Evolutionary conservation across 2,888 invertebrate species (phyloP), one percentile per base, ranked within the genome.

Genomic region (Strigamia maritima): DNA sequence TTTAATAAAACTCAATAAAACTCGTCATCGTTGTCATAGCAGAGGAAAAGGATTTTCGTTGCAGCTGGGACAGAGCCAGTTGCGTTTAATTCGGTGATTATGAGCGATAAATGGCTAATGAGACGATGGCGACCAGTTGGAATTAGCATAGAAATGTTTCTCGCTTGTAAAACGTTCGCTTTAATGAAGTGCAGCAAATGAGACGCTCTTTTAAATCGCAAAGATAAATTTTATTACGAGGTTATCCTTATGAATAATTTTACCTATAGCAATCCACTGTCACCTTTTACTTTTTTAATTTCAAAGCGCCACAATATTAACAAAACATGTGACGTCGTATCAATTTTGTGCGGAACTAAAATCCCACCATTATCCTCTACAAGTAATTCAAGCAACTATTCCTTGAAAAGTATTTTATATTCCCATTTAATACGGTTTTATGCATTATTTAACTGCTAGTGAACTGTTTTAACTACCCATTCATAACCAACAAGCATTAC

Each of bases 21-120:
- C 70, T 70, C 70, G 70, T 70, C 70, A 70, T 24, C 70, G 26
- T 54, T 70, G 70, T 26, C 70, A 70, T n/a, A 10, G 70, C n/a
- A 3, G 26, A 26, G 28, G 16, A 70, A 70, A 28, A 70, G 70
- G 70, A 70, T 70, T 70, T 70, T 70, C 70, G 70, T 28, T 26
- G 70, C 70, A 70, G 70, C 70, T 70, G 70, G 70, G 70, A 70
- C 70, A 70, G 70, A 70, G 70, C 70, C 70, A 70, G 70, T 70
- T 70, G 70, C 70, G 70, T 70, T 70, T 70, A 70, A 70, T 70
- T 70, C 70, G 70, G 70, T 70, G 70, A 70, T 70, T 70, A 70
- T 70, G 70, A 70, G 70, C 70, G 70, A 70, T 70, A 70, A 70
- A 70, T 70, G 70, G 70, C 70, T 70, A 70, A 70, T 70, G 70